Percentiles rank a stretch among this genome's conserved stretches.
These are phyloP conservation scores for Latrodectus elegans DNA, from an alignment of 2,888 invertebrate species.

Conservation along the genomic window DNA sequence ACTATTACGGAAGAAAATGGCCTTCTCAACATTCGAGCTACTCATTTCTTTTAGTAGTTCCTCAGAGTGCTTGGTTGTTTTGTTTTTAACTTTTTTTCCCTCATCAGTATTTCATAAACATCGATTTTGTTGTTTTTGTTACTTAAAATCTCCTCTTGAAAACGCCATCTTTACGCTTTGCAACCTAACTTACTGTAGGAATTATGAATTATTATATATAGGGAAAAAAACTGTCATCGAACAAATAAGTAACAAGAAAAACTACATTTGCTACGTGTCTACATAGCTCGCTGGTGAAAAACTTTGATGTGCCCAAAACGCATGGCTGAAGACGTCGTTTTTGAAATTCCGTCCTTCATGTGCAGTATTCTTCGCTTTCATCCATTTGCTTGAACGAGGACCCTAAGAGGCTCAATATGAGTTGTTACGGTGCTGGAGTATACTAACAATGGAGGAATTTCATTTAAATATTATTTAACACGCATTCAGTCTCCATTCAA, in stretches of 20 bases:
- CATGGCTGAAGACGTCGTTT: not conserved
- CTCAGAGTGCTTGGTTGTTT: not conserved
- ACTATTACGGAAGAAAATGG: no score
- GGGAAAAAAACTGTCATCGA: not conserved
- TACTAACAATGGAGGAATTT: slow-evolving; percentile 1
- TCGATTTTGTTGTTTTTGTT: no score
- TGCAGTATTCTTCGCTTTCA: not conserved
- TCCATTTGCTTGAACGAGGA: not conserved
- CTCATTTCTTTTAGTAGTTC: not conserved
- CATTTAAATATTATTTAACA: slow-evolving; percentile 1
- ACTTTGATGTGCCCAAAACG: not conserved
- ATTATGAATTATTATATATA: not conserved
- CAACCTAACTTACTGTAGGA: not conserved
- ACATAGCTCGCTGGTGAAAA: not conserved
- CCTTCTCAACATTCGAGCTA: no score
- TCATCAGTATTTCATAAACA: slow-evolving; percentile 1
- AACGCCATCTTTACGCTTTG: not conserved
- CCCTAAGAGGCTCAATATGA: not conserved
- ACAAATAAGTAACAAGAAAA: not conserved
- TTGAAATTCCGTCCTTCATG: not conserved
- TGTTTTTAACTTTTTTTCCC: not conserved
- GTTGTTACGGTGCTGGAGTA: not conserved
- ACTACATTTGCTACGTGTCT: not conserved
- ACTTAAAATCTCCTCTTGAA: not conserved
- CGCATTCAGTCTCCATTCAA: not conserved